phyloP scores from a whole-genome alignment of 2,888 invertebrate genomes.

The Macrostomum cliftonense region DNA sequence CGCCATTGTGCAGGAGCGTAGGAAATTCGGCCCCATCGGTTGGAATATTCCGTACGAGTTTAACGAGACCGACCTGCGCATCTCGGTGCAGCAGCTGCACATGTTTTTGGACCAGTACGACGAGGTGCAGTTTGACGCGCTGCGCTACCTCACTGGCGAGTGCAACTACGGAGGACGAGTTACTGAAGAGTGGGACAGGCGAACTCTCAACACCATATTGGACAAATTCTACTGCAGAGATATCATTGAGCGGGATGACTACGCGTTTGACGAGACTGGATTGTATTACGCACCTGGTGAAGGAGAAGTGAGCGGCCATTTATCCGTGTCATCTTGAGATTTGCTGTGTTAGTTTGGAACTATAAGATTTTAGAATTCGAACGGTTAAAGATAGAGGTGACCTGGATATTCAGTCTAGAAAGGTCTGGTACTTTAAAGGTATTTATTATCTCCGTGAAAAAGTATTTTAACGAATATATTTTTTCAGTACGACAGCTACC shows the following conservation, averaged over 20 bases:
- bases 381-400: no score
- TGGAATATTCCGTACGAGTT: slow-evolving; percentile 43
- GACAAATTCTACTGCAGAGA: slow-evolving; percentile 31
- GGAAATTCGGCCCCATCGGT: slow-evolving; percentile 41
- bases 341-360: no score
- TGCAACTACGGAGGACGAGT: slow-evolving; percentile 43
- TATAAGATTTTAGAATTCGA: no score
- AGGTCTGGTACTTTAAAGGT: no score
- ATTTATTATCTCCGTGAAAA: no score
- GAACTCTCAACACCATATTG: slow-evolving; percentile 38
- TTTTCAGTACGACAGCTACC: not conserved
- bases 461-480: no score
- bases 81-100: slow-evolving; percentile 38
- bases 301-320: no score
- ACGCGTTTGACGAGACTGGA: slow-evolving; percentile 27
- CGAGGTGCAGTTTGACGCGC: slow-evolving; percentile 38
- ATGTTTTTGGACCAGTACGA: slow-evolving; percentile 41
- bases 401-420: no score
- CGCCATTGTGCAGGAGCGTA: slow-evolving; percentile 39
- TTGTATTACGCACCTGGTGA: slow-evolving; percentile 26
- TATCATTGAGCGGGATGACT: slow-evolving; percentile 21
- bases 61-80: slow-evolving; percentile 41
- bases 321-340: no score
- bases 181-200: slow-evolving; percentile 40
- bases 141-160: slow-evolving; percentile 41